These are phyloP conservation scores for Melanophora roralis DNA, from an alignment of 2,888 invertebrate genomes.

Conservation along the genomic window DNA sequence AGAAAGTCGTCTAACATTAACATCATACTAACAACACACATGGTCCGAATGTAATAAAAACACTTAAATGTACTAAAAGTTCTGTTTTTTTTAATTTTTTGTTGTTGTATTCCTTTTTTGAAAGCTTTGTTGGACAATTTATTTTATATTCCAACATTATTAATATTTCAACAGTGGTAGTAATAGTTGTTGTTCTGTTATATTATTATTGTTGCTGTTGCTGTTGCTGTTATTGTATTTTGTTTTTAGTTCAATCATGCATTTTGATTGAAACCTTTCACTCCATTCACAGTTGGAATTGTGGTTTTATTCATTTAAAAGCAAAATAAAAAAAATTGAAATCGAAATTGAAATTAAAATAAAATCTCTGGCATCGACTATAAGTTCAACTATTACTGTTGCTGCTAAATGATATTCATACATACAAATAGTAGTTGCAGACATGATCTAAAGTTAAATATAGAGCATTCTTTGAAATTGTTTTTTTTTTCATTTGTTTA, in stretches of 20 bases:
- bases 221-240: constrained; percentile 60
- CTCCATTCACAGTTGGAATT: constrained; percentile 71
- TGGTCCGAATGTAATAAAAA: neutral
- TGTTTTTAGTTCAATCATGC: constrained; percentile 66
- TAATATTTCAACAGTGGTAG: constrained; percentile 36
- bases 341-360: constrained; percentile 40
- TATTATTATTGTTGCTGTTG: constrained; percentile 12
- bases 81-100: constrained; percentile 20
- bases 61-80: constrained; percentile 31
- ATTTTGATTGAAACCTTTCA: constrained; percentile 74
- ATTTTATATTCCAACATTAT: constrained; percentile 54
- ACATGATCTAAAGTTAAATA: neutral
- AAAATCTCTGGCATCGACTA: constrained; percentile 53
- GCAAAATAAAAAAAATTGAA: constrained; percentile 10
- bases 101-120: constrained; percentile 23
- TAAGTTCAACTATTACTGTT: constrained; percentile 58
- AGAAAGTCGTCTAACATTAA: constrained; percentile 36
- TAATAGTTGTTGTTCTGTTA: constrained; percentile 8
- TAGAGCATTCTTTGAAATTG: constrained; percentile 27
- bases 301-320: constrained; percentile 50
- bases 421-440: neutral
- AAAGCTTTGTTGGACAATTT: constrained; percentile 57
- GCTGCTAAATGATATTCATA: constrained; percentile 35
- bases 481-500: constrained; percentile 29
- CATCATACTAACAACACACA: neutral